phyloP scores from a whole-genome alignment of 2,888 invertebrate genomes.

The Nasonia oneida region DNA sequence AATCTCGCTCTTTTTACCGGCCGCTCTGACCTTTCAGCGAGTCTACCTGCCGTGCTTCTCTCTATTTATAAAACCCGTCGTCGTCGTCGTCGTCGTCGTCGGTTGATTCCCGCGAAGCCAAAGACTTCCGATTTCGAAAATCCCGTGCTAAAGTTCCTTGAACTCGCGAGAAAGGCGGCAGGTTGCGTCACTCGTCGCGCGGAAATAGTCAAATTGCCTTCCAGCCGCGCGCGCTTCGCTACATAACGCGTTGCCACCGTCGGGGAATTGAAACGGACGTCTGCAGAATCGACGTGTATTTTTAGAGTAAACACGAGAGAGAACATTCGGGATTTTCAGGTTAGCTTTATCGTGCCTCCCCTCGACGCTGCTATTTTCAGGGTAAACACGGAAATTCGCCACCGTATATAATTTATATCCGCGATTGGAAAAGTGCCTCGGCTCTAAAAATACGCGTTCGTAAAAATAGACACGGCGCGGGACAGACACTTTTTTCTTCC shows the following conservation, averaged over 20 bases:
- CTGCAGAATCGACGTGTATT: slow-evolving; percentile 9
- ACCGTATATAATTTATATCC: neutral
- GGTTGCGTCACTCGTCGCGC: slow-evolving; percentile 16
- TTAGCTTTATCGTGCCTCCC: neutral
- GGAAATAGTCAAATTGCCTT: slow-evolving; percentile 50
- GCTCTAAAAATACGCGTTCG: neutral
- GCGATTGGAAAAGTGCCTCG: neutral
- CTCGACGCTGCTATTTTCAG: neutral
- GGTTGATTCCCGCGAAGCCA: slow-evolving; percentile 8
- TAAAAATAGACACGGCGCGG: neutral
- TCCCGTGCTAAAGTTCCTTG: slow-evolving; percentile 46
- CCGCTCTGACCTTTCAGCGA: neutral
- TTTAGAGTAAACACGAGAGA: slow-evolving; percentile 1
- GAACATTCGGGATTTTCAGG: neutral
- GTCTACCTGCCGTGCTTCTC: neutral
- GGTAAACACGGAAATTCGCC: neutral
- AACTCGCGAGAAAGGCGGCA: slow-evolving; percentile 26
- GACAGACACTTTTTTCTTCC: neutral
- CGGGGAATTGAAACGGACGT: slow-evolving; percentile 21
- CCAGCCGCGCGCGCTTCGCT: neutral
- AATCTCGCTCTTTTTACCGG: neutral
- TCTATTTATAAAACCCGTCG: slow-evolving; percentile 41
- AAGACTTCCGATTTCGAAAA: slow-evolving; percentile 44
- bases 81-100: neutral
- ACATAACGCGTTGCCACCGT: neutral